These are phyloP conservation scores for Diacarnus erythraeanus DNA, from an alignment of 37 sponge, comb jelly and placozoan genomes.

Conservation along the genomic window DNA sequence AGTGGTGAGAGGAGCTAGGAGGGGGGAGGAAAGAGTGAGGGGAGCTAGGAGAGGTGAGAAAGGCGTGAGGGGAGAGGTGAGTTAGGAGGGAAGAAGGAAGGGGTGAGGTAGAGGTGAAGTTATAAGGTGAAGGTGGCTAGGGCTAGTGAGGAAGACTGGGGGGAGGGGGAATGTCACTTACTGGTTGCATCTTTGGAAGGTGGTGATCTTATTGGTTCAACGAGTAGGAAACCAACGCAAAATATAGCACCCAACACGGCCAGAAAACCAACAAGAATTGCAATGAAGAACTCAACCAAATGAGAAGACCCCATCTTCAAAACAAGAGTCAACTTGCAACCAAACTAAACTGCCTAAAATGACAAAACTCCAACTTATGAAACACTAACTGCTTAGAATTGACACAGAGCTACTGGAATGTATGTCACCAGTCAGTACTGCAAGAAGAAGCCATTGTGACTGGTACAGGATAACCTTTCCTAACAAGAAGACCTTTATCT, in stretches of 20 bases:
- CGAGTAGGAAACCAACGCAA: slow-evolving; percentile 35
- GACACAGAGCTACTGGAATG: background rate
- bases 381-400: background rate
- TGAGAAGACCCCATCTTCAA: slow-evolving; percentile 22
- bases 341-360: background rate
- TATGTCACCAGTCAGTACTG: background rate
- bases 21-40: no score
- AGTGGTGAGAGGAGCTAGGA: no score
- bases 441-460: no score
- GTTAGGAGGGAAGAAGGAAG: no score
- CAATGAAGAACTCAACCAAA: slow-evolving; percentile 22
- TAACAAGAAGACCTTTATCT: no score
- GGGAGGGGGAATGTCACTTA: background rate
- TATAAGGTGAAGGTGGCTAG: no score
- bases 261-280: slow-evolving; percentile 21
- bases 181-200: background rate
- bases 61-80: no score
- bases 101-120: no score
- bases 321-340: background rate
- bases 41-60: no score
- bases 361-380: background rate
- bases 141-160: background rate
- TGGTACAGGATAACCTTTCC: no score
- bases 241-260: slow-evolving; percentile 30
- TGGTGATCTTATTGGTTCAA: slow-evolving; percentile 32